Percentiles rank a stretch among this genome's conserved stretches.
Evolutionary conservation across 2,113 vertebrate species (phyloP).

Genomic region (Corapipo altera): DNA sequence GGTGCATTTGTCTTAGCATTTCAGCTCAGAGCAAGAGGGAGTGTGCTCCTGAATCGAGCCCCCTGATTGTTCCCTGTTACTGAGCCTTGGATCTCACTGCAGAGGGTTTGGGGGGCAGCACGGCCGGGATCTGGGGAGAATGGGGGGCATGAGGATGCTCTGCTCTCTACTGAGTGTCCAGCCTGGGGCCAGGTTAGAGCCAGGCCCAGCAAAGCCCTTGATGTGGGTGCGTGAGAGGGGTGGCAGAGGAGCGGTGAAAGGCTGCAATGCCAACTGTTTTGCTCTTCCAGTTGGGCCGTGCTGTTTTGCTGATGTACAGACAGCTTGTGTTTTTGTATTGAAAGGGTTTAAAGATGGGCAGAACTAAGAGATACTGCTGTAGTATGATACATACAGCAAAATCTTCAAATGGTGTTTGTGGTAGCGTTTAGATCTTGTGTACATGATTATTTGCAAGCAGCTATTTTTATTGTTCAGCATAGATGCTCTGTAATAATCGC

Average conservation of each 20-base stretch:
- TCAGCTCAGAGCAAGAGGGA: neutral
- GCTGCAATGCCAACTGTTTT: fast-evolving
- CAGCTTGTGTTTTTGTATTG: neutral
- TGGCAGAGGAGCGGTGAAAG: neutral
- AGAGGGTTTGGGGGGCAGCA: neutral
- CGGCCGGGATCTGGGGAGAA: fast-evolving
- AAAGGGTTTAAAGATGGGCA: neutral
- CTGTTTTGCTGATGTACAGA: neutral
- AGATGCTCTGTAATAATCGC: neutral
- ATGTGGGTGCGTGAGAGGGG: neutral
- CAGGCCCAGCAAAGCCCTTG: neutral
- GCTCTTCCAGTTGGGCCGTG: neutral
- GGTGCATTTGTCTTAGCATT: neutral
- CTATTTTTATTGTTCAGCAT: neutral
- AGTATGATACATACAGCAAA: neutral
- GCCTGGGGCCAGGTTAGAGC: neutral
- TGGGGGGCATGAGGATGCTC: fast-evolving
- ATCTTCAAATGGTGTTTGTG: neutral
- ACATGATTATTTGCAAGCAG: neutral
- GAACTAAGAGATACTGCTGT: neutral
- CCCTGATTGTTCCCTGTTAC: neutral
- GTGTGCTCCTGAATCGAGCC: fast-evolving
- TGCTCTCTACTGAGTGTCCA: neutral
- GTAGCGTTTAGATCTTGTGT: neutral
- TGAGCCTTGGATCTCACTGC: fast-evolving